These are phyloP conservation scores for Festucalex cinctus DNA, from an alignment of 2,113 vertebrate species.

Conservation along the genomic window DNA sequence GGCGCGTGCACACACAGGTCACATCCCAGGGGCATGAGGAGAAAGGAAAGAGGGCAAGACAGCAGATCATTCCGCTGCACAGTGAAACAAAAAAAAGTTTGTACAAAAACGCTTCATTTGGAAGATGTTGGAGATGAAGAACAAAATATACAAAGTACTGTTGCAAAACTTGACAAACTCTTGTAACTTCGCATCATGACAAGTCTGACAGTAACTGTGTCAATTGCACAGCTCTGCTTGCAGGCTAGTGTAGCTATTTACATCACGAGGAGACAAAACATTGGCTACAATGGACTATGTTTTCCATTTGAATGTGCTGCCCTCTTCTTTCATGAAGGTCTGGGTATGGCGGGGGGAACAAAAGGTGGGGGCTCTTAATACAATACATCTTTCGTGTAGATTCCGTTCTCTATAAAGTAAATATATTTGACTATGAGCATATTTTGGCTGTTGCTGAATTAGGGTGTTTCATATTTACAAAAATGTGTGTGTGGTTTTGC, in stretches of 20 bases:
- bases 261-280: constrained; percentile 62
- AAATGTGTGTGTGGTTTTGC: constrained; percentile 29
- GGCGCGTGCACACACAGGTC: background rate
- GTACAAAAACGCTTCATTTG: background rate
- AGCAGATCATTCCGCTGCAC: constrained; percentile 37
- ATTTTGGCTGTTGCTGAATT: constrained; percentile 68
- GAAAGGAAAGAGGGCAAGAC: constrained; percentile 49
- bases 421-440: constrained; percentile 56
- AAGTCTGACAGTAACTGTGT: constrained; percentile 20
- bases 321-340: constrained; percentile 48
- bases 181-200: constrained; percentile 12
- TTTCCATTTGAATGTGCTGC: constrained; percentile 71
- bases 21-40: constrained; percentile 39
- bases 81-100: constrained; percentile 14
- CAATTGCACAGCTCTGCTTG: constrained; percentile 50
- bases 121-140: background rate
- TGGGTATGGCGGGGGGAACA: constrained; percentile 2
- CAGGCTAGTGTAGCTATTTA: constrained; percentile 61
- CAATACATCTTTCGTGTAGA: background rate
- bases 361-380: constrained; percentile 61
- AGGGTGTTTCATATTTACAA: constrained; percentile 76
- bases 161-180: constrained; percentile 1
- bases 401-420: background rate
- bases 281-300: constrained; percentile 53
- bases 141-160: background rate